Base-by-base conservation (phyloP, 2,888 invertebrate species). In the Carabus problematicus region DNA sequence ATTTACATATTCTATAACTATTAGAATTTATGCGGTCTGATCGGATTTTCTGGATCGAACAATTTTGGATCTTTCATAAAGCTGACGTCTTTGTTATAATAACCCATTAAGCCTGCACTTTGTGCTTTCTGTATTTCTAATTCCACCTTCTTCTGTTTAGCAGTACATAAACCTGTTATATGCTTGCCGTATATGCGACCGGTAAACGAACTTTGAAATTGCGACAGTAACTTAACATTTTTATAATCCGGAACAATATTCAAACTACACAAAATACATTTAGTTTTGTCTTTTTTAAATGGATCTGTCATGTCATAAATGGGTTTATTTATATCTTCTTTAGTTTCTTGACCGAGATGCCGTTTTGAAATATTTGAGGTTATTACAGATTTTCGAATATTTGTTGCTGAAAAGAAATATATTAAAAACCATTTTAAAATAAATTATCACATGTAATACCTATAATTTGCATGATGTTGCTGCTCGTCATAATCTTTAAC, bases 151-250 rank as follows among this genome's bases (percentile, higher is more conserved):
- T 84, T 84, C 76, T 98, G 97, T 79, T 95, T 94, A 7, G 83
- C 79, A 77, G 88, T 86, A 79, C 98, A 99, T 52, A 99, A 85
- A 0, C 98, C 96, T 3, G 98, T 99, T 49, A 98, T 93, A 76
- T 98, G 94, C 64, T 91, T 87, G 0, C 94, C 95, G 79, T 97
- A 98, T 71, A 97, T 88, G 73, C 91, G 86, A 0, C 98, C 98
- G 0, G 98, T 98, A 79, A 93, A 95, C 0, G 95, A 91, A 41
- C 98, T 98, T 77, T 98, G 93, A 81, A 99, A 99, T 80, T 98
- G 98, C 0, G 96, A 95, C 4, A 99, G 82, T 3, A 99, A 82
- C 75, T 94, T 89, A 0, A 91, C 89, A 82, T 99, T 99, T 82
- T 97, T 98, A 78, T 94, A 97, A 80, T 95, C 88, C 0, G 95